phyloP scores from a whole-genome alignment of 2,113 vertebrate species.

The Rostratula benghalensis region DNA sequence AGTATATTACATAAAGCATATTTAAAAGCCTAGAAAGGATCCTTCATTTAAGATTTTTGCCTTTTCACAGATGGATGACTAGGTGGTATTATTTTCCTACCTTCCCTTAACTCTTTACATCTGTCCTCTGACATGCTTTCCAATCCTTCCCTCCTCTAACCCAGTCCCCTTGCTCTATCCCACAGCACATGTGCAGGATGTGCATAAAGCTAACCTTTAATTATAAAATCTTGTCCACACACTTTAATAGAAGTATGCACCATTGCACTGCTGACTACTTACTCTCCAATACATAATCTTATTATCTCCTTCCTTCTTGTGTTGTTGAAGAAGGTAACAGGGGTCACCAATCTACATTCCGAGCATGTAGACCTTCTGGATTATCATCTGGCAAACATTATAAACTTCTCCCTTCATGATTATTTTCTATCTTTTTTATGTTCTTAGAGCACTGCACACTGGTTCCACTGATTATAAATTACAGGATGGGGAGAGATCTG shows the following conservation, averaged over 20 bases:
- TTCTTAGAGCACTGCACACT: background rate
- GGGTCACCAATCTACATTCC: conserved; percentile 39
- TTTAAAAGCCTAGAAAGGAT: background rate
- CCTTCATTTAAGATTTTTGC: background rate
- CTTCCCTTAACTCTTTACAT: background rate
- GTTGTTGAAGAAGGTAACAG: conserved; percentile 4
- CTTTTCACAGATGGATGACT: background rate
- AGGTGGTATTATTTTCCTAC: background rate
- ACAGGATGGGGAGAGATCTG: conserved; percentile 41
- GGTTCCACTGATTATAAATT: conserved; percentile 67
- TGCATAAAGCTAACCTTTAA: background rate
- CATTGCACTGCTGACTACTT: background rate
- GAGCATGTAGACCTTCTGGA: background rate
- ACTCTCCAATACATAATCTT: background rate
- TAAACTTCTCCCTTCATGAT: conserved; percentile 18
- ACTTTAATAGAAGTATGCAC: background rate
- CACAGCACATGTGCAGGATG: background rate
- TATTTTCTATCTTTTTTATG: conserved; percentile 49
- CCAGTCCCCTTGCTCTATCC: background rate
- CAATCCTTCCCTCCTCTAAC: background rate
- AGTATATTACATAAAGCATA: background rate
- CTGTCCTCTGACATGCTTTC: background rate
- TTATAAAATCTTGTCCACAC: background rate
- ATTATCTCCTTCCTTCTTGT: conserved; percentile 30
- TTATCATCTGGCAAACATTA: conserved; percentile 71